Evolutionary conservation across 2,113 vertebrate species (phyloP).

Genomic region (Urocolius indicus): DNA sequence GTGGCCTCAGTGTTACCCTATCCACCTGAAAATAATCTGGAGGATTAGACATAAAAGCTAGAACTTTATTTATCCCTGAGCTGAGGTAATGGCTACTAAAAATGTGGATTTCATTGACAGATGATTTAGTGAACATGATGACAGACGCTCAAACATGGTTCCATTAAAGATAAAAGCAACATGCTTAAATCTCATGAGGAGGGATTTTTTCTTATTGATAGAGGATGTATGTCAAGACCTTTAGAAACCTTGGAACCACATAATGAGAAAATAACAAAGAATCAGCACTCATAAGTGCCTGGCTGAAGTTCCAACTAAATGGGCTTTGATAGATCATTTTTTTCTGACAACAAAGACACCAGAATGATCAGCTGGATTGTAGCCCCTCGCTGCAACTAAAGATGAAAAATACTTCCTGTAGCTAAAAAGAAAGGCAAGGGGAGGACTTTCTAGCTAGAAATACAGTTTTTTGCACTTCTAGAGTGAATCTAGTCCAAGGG

Average conservation of each 20-base stretch:
- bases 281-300: background rate
- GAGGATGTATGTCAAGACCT: slow-evolving; percentile 60
- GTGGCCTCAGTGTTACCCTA: background rate
- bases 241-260: slow-evolving; percentile 48
- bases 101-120: slow-evolving; percentile 54
- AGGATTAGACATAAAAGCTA: slow-evolving; percentile 63
- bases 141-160: background rate
- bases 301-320: slow-evolving; percentile 33
- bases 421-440: background rate
- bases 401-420: slow-evolving; percentile 16
- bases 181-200: slow-evolving; percentile 34
- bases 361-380: background rate
- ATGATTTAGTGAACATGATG: slow-evolving; percentile 55
- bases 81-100: slow-evolving; percentile 62
- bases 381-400: background rate
- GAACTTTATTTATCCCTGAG: slow-evolving; percentile 39
- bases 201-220: slow-evolving; percentile 43
- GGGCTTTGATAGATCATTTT: slow-evolving; percentile 5
- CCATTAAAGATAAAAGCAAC: slow-evolving; percentile 61
- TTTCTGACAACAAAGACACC: slow-evolving; percentile 32
- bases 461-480: background rate
- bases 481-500: background rate
- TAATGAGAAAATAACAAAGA: slow-evolving; percentile 56
- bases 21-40: slow-evolving; percentile 53
- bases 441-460: background rate